Base-by-base conservation (phyloP, 2,113 vertebrate species). In the Ornithorhynchus anatinus region DNA sequence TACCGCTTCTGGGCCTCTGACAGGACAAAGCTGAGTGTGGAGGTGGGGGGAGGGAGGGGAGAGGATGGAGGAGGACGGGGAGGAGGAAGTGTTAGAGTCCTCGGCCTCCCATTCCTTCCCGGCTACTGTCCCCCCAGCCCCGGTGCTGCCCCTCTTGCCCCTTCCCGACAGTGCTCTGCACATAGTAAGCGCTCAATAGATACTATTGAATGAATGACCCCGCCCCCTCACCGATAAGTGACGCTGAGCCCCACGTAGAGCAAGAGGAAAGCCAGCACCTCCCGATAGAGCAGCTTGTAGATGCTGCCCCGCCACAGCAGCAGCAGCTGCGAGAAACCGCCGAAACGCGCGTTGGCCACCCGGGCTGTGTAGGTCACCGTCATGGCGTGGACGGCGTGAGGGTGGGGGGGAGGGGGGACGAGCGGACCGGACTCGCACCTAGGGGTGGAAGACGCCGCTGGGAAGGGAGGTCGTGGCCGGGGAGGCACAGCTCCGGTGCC, bases 301-400 rank as follows among this genome's bases (percentile, higher is more conserved):
- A 98, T 97, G 89, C 96, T 98, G 1, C 96, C 96, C 8, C 94
- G 95, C 96, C 96, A 98, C 20, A 95, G 94, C 84, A 95, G 59
- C 22, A 98, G 92, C 59, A 98, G 89, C 75, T 97, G 94, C 48
- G 95, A 98, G 88, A 98, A 98, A 44, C 96, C 95, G 3, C 96
- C 96, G 56, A 98, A 97, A 29, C 95, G 95, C n/a, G 95, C 95
- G 4, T 97, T 96, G 8, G 96, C 96, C 25, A 97, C 96, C 20
- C 94, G 87, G 22, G 95, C 95, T 1, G 95, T 98, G 88, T 98
- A 98, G 0, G 96, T 98, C 74, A 97, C 95, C 0, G 96, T 98
- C 96, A 97, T 98, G 15, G 57, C 36, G 14, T 14, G 22, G 12
- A 3, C 6, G 16, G 19, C 14, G 6, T 4, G 35, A 3, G 17